phyloP scores from a whole-genome alignment of 64 coral and sea anemone species.

The Stichodactyla mertensii region DNA sequence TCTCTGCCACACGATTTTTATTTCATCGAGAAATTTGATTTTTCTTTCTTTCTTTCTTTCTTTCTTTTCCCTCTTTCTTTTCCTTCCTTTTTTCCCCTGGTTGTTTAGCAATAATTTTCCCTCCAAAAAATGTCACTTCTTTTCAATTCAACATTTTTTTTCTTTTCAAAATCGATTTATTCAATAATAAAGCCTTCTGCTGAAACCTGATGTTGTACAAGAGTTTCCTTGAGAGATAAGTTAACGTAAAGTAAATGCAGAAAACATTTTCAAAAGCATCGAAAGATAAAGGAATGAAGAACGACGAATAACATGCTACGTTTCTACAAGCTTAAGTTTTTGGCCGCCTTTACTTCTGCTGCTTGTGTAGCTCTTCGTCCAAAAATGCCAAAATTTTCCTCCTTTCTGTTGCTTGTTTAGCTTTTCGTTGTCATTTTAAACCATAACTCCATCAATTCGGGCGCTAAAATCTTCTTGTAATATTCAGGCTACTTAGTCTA shows the following conservation, averaged over 20 bases:
- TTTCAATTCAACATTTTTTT: not conserved
- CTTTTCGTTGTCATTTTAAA: not conserved
- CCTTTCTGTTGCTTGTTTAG: not conserved
- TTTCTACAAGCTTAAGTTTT: too few species aligned
- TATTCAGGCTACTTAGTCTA: not conserved
- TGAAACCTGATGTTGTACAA: not conserved
- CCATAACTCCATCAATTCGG: not conserved
- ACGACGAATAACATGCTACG: not conserved
- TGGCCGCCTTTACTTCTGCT: too few species aligned
- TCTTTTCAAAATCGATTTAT: not conserved
- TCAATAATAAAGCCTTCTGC: not conserved
- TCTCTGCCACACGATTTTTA: not conserved
- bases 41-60: too few species aligned
- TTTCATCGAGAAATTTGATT: too few species aligned
- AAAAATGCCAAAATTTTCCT: not conserved
- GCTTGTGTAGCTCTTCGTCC: not conserved
- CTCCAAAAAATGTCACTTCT: not conserved
- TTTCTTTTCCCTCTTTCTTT: too few species aligned
- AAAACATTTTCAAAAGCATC: not conserved
- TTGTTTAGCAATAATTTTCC: not conserved
- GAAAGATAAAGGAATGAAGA: not conserved
- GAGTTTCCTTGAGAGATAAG: not conserved
- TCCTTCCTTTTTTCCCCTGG: too few species aligned
- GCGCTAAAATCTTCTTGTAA: not conserved
- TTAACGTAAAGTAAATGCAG: not conserved